Evolutionary conservation across 2,113 vertebrate genomes (phyloP).

Genomic region (Aptenodytes patagonicus): DNA sequence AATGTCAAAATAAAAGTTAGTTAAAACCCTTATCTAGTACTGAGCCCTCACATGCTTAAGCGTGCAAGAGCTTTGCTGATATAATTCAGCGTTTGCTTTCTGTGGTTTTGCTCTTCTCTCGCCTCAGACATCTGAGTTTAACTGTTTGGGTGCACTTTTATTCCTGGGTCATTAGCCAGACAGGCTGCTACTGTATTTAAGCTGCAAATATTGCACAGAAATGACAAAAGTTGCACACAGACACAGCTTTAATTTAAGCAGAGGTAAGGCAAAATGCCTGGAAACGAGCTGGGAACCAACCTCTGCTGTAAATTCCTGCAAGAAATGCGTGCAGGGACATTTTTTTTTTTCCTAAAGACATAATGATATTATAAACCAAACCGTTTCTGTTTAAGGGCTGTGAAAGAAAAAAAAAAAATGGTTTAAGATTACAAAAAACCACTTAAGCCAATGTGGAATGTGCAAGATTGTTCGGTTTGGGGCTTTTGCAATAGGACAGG

Average conservation of each 20-base stretch:
- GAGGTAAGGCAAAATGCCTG: background rate
- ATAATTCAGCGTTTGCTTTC: background rate
- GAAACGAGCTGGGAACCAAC: background rate
- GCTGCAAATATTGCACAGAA: background rate
- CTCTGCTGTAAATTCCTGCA: background rate
- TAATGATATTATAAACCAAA: background rate
- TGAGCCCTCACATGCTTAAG: background rate
- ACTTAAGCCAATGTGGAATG: background rate
- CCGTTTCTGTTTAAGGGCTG: background rate
- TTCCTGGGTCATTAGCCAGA: background rate
- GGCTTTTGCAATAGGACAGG: background rate
- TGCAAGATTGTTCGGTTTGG: background rate
- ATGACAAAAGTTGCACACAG: background rate
- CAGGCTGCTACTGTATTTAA: background rate
- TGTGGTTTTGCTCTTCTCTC: background rate
- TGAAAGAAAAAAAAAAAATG: background rate
- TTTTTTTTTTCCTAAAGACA: background rate
- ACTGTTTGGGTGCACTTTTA: background rate
- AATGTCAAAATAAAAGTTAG: slow-evolving; percentile 60
- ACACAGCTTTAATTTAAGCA: background rate
- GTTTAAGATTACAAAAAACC: background rate
- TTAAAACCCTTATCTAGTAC: background rate
- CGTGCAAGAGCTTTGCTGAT: background rate
- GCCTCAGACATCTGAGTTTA: background rate
- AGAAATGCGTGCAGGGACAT: background rate